phyloP scores from a whole-genome alignment of 2,113 vertebrate species.

The Festucalex cinctus region DNA sequence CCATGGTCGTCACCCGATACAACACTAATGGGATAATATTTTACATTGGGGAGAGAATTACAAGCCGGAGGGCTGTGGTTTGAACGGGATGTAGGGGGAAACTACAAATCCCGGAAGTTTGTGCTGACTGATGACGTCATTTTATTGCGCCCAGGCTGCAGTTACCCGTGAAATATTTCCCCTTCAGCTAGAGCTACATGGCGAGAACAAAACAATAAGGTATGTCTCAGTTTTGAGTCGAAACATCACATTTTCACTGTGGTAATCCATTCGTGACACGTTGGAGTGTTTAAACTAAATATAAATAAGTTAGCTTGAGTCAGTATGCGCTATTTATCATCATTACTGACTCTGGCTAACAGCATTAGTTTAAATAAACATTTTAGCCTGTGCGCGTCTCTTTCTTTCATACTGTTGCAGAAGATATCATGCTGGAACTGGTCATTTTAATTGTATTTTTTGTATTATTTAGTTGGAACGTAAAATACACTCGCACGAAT shows the following conservation, averaged over 20 bases:
- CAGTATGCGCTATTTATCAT: constrained; percentile 20
- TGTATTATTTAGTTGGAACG: not conserved
- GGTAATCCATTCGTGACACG: not conserved
- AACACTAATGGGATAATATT: not conserved
- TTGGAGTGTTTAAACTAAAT: not conserved
- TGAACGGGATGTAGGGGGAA: too few relatives aligned
- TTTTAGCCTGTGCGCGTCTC: not conserved
- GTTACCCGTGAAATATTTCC: not conserved
- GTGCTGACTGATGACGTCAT: constrained; percentile 25
- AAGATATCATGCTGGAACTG: not conserved
- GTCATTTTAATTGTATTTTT: not conserved
- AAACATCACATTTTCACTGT: not conserved
- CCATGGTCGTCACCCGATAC: constrained; percentile 4
- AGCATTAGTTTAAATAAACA: not conserved
- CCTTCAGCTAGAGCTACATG: constrained; percentile 38
- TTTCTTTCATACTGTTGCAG: not conserved
- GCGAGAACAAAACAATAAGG: constrained; percentile 47
- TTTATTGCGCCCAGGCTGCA: constrained; percentile 25
- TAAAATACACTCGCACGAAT: not conserved
- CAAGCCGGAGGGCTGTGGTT: not conserved
- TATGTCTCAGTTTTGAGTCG: constrained; percentile 34
- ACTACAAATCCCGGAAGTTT: not conserved
- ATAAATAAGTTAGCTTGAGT: constrained; percentile 46
- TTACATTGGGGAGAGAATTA: not conserved
- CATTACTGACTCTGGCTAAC: not conserved